phyloP scores from a whole-genome alignment of 2,888 invertebrate genomes.

The Ichneumon xanthorius region DNA sequence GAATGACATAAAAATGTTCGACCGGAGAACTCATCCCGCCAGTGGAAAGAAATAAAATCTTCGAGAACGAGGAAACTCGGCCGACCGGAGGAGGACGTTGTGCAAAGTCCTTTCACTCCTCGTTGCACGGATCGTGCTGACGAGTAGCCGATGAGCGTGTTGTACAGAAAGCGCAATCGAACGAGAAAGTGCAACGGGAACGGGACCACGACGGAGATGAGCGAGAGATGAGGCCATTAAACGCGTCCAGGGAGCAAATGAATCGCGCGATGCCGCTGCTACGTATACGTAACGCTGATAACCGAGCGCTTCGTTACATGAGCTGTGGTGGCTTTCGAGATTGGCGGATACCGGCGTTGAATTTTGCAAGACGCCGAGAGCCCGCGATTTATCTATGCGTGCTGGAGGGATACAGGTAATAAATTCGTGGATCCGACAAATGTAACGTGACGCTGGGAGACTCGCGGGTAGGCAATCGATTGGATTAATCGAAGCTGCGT shows the following conservation, averaged over 20 bases:
- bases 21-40: slow-evolving; percentile 34
- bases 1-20: not conserved
- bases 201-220: slow-evolving; percentile 55
- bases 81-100: slow-evolving; percentile 58
- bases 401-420: not conserved
- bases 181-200: slow-evolving; percentile 70
- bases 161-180: slow-evolving; percentile 59
- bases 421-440: not conserved
- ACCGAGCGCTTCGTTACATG: slow-evolving; percentile 19
- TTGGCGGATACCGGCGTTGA: not conserved
- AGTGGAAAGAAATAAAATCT: slow-evolving; percentile 38
- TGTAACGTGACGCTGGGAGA: not conserved
- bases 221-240: slow-evolving; percentile 56
- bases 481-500: slow-evolving; percentile 8
- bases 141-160: slow-evolving; percentile 27
- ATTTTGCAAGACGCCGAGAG: slow-evolving; percentile 8
- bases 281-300: slow-evolving; percentile 25
- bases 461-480: not conserved
- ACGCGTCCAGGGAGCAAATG: slow-evolving; percentile 46
- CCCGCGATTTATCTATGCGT: not conserved
- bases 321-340: slow-evolving; percentile 34
- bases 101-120: slow-evolving; percentile 70
- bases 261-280: slow-evolving; percentile 17
- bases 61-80: slow-evolving; percentile 52
- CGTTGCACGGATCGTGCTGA: slow-evolving; percentile 56